phyloP scores from a whole-genome alignment of 2,888 invertebrate genomes.

The Volucella inflata region DNA sequence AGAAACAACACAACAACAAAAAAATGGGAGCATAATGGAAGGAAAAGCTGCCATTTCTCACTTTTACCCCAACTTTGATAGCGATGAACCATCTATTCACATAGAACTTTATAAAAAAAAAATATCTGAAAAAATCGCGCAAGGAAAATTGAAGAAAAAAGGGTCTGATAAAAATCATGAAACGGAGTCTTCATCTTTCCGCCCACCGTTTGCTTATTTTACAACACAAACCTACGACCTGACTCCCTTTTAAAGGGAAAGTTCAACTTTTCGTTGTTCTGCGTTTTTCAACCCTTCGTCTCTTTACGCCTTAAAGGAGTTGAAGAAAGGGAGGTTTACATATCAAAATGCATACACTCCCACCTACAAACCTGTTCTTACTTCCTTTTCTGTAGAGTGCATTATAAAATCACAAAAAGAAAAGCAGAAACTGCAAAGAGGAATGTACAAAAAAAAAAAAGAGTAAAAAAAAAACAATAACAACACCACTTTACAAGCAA shows the following conservation, averaged over 20 bases:
- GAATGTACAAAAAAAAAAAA: neutral
- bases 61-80: conserved; percentile 7
- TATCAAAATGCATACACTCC: conserved; percentile 50
- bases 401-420: conserved; percentile 54
- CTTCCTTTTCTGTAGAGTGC: conserved; percentile 62
- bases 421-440: conserved; percentile 4
- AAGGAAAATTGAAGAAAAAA: conserved; percentile 63
- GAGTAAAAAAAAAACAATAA: conserved; percentile 20
- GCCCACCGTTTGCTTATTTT: conserved; percentile 42
- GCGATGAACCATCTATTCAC: conserved; percentile 58
- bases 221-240: neutral
- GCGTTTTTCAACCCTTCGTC: conserved; percentile 18
- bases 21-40: conserved; percentile 34
- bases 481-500: conserved; percentile 58
- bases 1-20: neutral
- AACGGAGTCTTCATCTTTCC: conserved; percentile 52
- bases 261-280: conserved; percentile 66
- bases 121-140: conserved; percentile 15
- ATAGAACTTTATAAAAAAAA: conserved; percentile 10
- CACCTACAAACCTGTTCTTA: conserved; percentile 31
- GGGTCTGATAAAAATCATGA: conserved; percentile 63
- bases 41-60: conserved; percentile 35
- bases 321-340: conserved; percentile 11
- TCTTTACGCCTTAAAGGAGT: neutral
- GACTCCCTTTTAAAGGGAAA: conserved; percentile 33